Evolutionary conservation across 2,113 vertebrate genomes (phyloP).

Genomic region (Apodemus speciosus): DNA sequence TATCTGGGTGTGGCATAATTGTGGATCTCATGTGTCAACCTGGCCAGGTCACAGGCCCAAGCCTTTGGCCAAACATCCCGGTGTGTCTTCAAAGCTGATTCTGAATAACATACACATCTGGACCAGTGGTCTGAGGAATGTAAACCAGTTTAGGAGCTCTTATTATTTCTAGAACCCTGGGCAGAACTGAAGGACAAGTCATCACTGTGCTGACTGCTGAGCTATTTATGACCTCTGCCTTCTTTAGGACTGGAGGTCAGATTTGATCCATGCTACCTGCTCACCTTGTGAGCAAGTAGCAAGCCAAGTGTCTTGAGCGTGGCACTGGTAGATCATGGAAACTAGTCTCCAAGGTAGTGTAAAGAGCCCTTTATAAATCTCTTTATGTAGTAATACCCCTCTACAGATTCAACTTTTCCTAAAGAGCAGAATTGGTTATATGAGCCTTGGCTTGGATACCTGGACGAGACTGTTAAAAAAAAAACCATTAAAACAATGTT

Average conservation of each 20-base stretch:
- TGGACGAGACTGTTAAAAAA: not conserved
- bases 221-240: not conserved
- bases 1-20: not conserved
- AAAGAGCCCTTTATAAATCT: not conserved
- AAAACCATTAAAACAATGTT: not conserved
- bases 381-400: no score
- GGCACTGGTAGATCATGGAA: no score
- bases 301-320: not conserved
- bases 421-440: not conserved
- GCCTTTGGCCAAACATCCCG: not conserved
- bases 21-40: not conserved
- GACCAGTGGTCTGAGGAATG: no score
- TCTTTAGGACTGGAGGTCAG: not conserved
- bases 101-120: not conserved
- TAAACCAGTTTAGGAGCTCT: not conserved
- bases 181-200: not conserved
- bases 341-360: not conserved
- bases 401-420: not conserved
- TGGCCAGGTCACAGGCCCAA: not conserved
- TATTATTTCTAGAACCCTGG: not conserved
- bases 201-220: not conserved
- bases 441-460: not conserved
- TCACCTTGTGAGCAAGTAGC: no score
- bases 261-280: not conserved
- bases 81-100: not conserved